These are phyloP conservation scores for Lepidonotus clava DNA, from an alignment of 2,888 invertebrate species.

Conservation along the genomic window DNA sequence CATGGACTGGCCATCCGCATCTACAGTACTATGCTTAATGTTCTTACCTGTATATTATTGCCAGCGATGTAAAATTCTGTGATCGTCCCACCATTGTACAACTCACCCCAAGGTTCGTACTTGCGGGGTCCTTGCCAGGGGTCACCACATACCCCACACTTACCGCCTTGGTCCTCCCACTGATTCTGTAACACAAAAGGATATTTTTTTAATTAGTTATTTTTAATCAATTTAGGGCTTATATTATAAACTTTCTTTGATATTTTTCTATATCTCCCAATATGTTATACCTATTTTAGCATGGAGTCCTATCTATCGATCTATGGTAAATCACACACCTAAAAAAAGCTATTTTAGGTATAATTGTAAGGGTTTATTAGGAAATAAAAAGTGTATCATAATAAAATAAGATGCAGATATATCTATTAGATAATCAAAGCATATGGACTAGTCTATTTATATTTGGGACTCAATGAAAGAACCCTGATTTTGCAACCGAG, in stretches of 20 bases:
- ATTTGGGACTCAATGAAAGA: no score
- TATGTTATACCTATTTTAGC: not conserved
- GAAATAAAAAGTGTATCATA: no score
- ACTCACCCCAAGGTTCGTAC: conserved; percentile 62
- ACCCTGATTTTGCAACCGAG: no score
- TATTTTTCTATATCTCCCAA: not conserved
- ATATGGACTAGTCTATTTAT: no score
- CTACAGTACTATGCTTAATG: no score
- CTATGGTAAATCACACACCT: no score
- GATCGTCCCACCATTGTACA: conserved; percentile 39
- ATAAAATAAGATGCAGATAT: no score
- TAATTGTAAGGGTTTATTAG: not conserved
- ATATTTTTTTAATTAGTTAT: no score
- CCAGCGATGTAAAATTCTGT: not conserved
- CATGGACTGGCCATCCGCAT: no score
- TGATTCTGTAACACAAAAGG: not conserved
- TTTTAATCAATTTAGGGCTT: no score
- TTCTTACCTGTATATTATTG: not conserved
- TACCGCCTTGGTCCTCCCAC: conserved; percentile 52
- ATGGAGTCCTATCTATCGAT: not conserved
- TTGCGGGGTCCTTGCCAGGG: conserved; percentile 57
- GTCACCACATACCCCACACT: conserved; percentile 63
- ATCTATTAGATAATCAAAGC: no score
- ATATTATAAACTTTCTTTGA: no score
- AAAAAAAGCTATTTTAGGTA: not conserved